These are phyloP conservation scores for Leptogaster cylindrica DNA, from an alignment of 2,888 invertebrate species.

Conservation along the genomic window DNA sequence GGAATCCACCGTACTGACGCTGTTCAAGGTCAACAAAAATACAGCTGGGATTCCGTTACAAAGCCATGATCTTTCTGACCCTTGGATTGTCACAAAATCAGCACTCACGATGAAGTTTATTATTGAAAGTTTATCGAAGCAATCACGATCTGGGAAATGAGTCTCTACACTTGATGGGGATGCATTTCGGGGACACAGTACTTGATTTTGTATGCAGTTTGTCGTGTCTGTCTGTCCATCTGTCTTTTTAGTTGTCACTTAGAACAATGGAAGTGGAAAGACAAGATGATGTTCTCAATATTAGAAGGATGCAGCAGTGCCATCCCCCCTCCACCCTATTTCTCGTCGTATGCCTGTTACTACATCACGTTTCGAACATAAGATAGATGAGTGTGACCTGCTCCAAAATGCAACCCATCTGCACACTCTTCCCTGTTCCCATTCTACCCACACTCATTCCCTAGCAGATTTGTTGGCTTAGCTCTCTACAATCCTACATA, in stretches of 20 bases:
- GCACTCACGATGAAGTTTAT: not conserved
- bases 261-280: slow-evolving; percentile 47
- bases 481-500: slow-evolving; percentile 18
- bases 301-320: slow-evolving; percentile 38
- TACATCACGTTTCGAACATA: not conserved
- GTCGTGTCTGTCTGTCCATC: slow-evolving; percentile 48
- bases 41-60: not conserved
- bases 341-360: not conserved
- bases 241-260: slow-evolving; percentile 48
- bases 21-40: too few relatives aligned
- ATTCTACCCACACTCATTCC: not conserved
- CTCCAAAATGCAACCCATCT: not conserved
- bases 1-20: not conserved
- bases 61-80: not conserved
- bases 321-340: not conserved
- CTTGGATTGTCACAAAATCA: too few relatives aligned
- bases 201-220: slow-evolving; percentile 33
- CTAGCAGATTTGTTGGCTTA: slow-evolving; percentile 34
- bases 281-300: slow-evolving; percentile 48
- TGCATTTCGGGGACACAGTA: not conserved
- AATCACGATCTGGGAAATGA: not conserved
- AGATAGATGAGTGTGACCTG: slow-evolving; percentile 17
- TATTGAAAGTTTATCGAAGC: not conserved
- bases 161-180: not conserved
- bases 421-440: not conserved